Base-by-base conservation (phyloP, 2,113 vertebrate species). In the Ictidomys tridecemlineatus region DNA sequence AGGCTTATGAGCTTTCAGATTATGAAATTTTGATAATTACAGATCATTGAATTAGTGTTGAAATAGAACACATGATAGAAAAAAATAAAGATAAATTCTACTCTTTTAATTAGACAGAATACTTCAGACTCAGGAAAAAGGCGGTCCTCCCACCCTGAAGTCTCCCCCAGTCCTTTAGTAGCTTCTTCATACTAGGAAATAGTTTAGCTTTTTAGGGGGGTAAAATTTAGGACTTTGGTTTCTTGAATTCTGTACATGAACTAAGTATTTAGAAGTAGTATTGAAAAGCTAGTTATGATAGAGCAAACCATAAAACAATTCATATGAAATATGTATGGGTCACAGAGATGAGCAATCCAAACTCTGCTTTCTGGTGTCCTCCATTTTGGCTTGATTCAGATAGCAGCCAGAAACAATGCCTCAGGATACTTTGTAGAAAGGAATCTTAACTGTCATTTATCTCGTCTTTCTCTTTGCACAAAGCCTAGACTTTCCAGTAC, bases 131-230 rank as follows among this genome's bases (percentile, higher is more conserved):
- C 22, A 11, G 34, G 61, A 39, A 73, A 70, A 85, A 61, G 8
- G 24, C 8, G 9, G 58, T 61, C 24, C 8, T 61, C 58, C 22
- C 26, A 28, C 65, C 24, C 14, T 48, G 67, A 61, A 51, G 3
- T n/a, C 2, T 24, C 10, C 67, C 5, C 67, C 28, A 34, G 32
- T 5, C 17, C 79, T 45, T 63, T 32, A 65, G 5, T 42, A 51
- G 89, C 58, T 76, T 51, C 48, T 85, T 80, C 67, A 28, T 95
- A 58, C 45, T 95, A 8, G 76, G 87, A 90, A 73, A 86, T 83
- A 53, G 83, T 48, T 37, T 56, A 72, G 65, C 7, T 16, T 70
- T 89, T 61, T 17, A 14, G 51, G 37, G 30, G 30, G 14, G 28
- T 87, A 13, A 51, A 78, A 48, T 69, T 70, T 45, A 90, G 70